Base-by-base conservation (phyloP, 2,113 vertebrate genomes). In the Lutjanus erythropterus region DNA sequence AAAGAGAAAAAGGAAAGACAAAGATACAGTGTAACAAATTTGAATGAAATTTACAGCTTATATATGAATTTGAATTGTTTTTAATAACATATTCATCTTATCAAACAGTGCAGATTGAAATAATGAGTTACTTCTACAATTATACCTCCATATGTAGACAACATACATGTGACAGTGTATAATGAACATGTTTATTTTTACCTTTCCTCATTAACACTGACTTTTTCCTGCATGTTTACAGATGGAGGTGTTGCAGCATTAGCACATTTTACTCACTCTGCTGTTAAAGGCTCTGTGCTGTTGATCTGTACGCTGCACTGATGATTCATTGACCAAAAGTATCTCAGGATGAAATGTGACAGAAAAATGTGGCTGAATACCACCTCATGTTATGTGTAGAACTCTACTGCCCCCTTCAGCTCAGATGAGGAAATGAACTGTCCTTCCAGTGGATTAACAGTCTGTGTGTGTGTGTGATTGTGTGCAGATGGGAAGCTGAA, bases 401-500 rank as follows among this genome's bases (percentile, higher is more conserved):
- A 49, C 69, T 80, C 25, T 81, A 25, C 82, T 84, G 80, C 81
- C 83, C 69, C 67, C 90, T 37, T 49, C 50, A 53, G 90, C 5
- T 39, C 19, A 39, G 12, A 21, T 3, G 5, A 31, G 31, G n/a
- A 47, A 74, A 19, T 61, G 4, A 55, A 23, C 31, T 12, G 9
- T 3, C 11, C 11, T 10, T 14, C 14, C 25, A 25, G 15, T 58
- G 18, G n/a, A 0, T 19, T 52, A 41, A 76, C 0, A 47, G 11
- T 33, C 2, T 60, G 49, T 76, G 55, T 64, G 1, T 50, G 6
- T 77, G 47, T 75, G 67, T 56, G 15, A 7, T 42, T 72, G 19
- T 85, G 23, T 84, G 53, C 91, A 99, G 98, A 99, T 92, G 98
- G 98, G 80, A 97, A 94, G 91, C 94, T 99, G 94, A 99, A 99